A percentile compares a stretch with the other conserved stretches of the same genome.
Conservation (phyloP, 1,140 invertebrate species). For the Drosophila insularis region DNA sequence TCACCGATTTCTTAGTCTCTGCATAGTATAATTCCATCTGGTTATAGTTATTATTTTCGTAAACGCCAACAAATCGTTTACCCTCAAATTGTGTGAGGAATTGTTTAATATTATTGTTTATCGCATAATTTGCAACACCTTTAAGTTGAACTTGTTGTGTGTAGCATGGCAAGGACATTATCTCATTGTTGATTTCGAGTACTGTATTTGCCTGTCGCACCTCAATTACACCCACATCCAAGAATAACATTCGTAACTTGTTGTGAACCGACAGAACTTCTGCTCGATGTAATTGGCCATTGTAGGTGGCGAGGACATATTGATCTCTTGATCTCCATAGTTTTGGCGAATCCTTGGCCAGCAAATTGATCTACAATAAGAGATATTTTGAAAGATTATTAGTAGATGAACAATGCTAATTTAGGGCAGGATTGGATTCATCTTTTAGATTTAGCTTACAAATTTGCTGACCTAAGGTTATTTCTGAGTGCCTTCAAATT, state of each 20-base stretch:
- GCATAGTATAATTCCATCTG: constrained; percentile 36
- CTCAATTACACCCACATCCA: constrained; percentile 52
- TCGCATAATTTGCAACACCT: constrained; percentile 27
- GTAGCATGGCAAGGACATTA: constrained; percentile 45
- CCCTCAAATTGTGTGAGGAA: constrained; percentile 34
- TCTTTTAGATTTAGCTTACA: no score
- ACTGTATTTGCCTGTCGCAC: constrained; percentile 20
- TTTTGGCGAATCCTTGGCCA: constrained; percentile 30
- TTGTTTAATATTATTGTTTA: constrained; percentile 12
- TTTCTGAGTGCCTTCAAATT: not conserved
- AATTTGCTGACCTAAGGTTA: not conserved
- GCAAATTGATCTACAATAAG: constrained; percentile 25
- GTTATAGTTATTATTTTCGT: constrained; percentile 1
- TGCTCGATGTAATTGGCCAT: constrained; percentile 41
- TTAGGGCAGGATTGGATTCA: no score
- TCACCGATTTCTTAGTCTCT: constrained; percentile 31
- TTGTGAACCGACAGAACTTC: constrained; percentile 16
- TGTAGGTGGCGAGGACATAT: constrained; percentile 34
- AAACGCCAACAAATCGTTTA: constrained; percentile 16
- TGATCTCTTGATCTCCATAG: not conserved
- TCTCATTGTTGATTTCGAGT: constrained; percentile 41
- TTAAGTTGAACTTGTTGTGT: constrained; percentile 43
- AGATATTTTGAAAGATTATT: not conserved
- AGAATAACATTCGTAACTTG: constrained; percentile 29
- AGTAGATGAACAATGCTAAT: no score